These are phyloP conservation scores for Ommatoiulus sabulosus DNA, from an alignment of 2,888 invertebrate genomes.

Conservation along the genomic window DNA sequence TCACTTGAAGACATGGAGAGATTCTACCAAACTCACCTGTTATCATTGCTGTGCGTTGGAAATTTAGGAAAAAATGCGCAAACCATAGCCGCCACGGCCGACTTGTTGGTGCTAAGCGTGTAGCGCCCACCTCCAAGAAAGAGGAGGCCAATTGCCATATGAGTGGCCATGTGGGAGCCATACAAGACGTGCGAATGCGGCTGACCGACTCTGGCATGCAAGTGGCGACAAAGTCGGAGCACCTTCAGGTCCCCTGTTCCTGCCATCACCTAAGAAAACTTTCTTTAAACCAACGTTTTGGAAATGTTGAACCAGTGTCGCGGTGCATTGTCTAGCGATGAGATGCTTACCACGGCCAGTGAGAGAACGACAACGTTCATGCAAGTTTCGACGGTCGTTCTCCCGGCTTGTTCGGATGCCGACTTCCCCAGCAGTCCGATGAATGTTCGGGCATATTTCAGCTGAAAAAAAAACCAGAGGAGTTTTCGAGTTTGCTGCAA, in stretches of 20 bases:
- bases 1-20: too few relatives aligned
- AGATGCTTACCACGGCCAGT: constrained; percentile 78
- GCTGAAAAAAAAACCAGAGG: constrained; percentile 63
- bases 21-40: constrained; percentile 75
- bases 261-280: constrained; percentile 79
- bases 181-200: constrained; percentile 79
- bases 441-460: constrained; percentile 79
- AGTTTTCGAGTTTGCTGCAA: too few relatives aligned
- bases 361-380: constrained; percentile 85
- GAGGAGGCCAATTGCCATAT: constrained; percentile 91
- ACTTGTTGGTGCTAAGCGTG: constrained; percentile 75
- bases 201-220: constrained; percentile 84
- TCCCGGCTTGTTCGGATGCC: constrained; percentile 88
- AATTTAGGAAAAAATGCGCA: constrained; percentile 97
- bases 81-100: constrained; percentile 87
- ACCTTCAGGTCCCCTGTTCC: constrained; percentile 90
- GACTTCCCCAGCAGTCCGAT: constrained; percentile 77
- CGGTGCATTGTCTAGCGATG: not conserved
- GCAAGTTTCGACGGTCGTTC: constrained; percentile 89
- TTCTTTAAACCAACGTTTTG: not conserved
- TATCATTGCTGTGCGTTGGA: constrained; percentile 95
- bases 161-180: constrained; percentile 94
- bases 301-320: not conserved
- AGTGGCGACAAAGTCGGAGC: constrained; percentile 84
- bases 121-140: constrained; percentile 95